A percentile compares a stretch with the other conserved stretches of the same genome.
phyloP scores from a whole-genome alignment of 1,140 invertebrate species.

The Cyclargus thomasi region DNA sequence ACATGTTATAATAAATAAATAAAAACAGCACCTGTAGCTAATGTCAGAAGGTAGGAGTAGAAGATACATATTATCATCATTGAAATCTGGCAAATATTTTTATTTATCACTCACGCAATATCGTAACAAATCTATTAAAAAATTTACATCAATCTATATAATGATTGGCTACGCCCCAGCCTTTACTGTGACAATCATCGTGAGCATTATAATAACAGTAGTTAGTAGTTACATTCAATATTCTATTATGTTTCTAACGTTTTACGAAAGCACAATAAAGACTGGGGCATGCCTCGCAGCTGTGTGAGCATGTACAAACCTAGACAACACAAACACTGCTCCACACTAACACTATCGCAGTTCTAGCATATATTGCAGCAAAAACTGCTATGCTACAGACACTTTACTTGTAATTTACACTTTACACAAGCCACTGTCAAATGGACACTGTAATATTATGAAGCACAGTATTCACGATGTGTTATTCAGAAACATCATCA shows the following conservation, averaged over 20 bases:
- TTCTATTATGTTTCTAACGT: background rate
- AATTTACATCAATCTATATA: slow-evolving; percentile 70
- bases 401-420: slow-evolving; percentile 67
- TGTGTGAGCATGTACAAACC: slow-evolving; percentile 49
- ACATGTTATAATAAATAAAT: slow-evolving; percentile 32
- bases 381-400: slow-evolving; percentile 41
- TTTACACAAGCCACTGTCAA: slow-evolving; percentile 60
- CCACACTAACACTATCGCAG: slow-evolving; percentile 40
- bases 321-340: slow-evolving; percentile 51
- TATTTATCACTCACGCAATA: slow-evolving; percentile 23
- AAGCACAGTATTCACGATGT: slow-evolving; percentile 28
- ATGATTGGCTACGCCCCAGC: slow-evolving; percentile 57
- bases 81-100: slow-evolving; percentile 12
- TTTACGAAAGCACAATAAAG: slow-evolving; percentile 31
- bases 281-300: slow-evolving; percentile 57
- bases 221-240: background rate
- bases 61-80: slow-evolving; percentile 6
- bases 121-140: slow-evolving; percentile 67
- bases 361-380: slow-evolving; percentile 41
- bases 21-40: slow-evolving; percentile 48
- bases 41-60: slow-evolving; percentile 2
- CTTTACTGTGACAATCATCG: slow-evolving; percentile 33
- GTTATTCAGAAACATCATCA: slow-evolving; percentile 65
- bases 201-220: background rate
- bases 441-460: slow-evolving; percentile 45